Conservation (phyloP, 2,888 invertebrate species). For the Aelia acuminata region DNA sequence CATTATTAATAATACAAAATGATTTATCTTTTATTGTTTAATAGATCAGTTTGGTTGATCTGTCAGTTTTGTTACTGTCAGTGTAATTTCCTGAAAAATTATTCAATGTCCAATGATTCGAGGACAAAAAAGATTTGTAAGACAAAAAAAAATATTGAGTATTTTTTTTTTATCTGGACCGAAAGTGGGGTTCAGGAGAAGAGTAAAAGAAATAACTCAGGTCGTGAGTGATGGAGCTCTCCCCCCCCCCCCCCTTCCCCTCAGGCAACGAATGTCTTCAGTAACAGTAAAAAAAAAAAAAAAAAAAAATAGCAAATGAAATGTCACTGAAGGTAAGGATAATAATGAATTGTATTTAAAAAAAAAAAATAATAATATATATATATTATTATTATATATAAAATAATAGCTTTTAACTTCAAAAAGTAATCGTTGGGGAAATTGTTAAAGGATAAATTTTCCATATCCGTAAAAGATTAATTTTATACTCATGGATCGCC, state of each 20-base stretch:
- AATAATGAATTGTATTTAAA: neutral
- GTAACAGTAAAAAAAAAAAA: neutral
- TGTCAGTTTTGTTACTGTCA: no score
- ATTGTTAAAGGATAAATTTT: no score
- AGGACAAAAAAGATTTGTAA: neutral
- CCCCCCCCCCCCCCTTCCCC: no score
- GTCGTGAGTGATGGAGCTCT: neutral
- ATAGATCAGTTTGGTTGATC: no score
- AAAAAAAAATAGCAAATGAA: neutral
- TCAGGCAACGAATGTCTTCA: neutral
- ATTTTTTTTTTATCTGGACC: neutral
- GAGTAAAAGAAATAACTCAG: neutral
- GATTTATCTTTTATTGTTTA: no score
- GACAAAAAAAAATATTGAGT: conserved; percentile 1
- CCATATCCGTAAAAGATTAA: no score
- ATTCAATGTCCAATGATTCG: neutral
- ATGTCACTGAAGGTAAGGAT: neutral
- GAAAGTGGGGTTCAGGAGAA: neutral
- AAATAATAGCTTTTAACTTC: no score
- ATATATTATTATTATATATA: no score
- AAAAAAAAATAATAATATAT: no score
- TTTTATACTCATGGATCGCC: no score
- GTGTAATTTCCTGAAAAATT: neutral
- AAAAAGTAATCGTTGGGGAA: no score
- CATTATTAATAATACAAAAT: no score